Conservation (phyloP, 2,888 invertebrate species). For the Lottia scabra region DNA sequence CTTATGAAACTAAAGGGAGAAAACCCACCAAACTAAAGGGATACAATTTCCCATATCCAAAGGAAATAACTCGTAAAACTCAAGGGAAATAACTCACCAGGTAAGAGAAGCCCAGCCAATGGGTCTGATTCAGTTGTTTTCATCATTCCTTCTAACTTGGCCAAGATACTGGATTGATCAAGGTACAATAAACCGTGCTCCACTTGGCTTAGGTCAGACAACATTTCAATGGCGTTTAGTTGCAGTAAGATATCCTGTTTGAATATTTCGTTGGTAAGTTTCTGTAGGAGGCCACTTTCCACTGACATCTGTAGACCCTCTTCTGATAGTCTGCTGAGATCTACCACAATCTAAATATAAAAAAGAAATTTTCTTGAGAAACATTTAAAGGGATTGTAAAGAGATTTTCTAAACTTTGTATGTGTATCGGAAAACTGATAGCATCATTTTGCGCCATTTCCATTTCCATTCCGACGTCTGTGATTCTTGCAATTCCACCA, state of each 20-base stretch:
- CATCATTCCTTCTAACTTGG: constrained; percentile 76
- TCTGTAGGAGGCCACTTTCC: constrained; percentile 76
- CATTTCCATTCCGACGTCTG: no score
- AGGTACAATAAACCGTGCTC: constrained; percentile 82
- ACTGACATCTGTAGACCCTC: constrained; percentile 75
- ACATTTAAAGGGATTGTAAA: no score
- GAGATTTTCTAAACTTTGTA: no score
- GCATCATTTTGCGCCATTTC: no score
- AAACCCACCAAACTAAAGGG: no score
- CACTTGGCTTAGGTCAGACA: constrained; percentile 79
- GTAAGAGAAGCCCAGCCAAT: constrained; percentile 77
- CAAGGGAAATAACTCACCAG: constrained; percentile 64
- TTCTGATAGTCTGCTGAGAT: constrained; percentile 73
- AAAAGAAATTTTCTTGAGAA: no score
- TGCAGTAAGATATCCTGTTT: constrained; percentile 82
- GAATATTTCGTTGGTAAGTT: constrained; percentile 78
- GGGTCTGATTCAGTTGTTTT: constrained; percentile 74
- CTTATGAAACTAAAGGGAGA: no score
- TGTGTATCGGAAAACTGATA: no score
- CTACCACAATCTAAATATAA: constrained; percentile 72
- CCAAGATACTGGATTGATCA: constrained; percentile 77
- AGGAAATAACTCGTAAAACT: no score
- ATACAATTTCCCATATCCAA: no score
- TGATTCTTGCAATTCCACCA: no score
- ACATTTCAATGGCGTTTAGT: constrained; percentile 83